These are phyloP conservation scores for Calycopis cecrops DNA, from an alignment of 1,140 invertebrate genomes.

Conservation along the genomic window DNA sequence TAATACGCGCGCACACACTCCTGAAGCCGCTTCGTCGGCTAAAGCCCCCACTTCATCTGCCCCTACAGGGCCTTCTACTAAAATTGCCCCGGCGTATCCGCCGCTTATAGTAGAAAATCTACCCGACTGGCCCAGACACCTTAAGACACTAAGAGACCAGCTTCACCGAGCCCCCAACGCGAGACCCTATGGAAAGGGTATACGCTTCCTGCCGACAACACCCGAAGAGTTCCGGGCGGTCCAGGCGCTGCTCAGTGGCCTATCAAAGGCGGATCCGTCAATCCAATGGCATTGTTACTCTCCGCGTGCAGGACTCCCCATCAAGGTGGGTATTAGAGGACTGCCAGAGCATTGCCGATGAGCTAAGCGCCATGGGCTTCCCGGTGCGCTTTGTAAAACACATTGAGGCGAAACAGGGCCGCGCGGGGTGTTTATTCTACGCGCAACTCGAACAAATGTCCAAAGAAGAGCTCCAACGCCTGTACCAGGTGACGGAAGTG, in stretches of 20 bases:
- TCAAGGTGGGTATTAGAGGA: constrained; percentile 25
- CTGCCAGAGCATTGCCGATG: constrained; percentile 11
- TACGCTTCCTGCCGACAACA: constrained; percentile 7
- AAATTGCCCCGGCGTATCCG: too few species aligned
- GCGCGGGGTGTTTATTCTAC: neutral
- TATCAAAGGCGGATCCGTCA: neutral
- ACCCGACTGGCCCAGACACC: too few species aligned
- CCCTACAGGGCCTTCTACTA: too few species aligned
- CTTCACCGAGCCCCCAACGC: constrained; percentile 6
- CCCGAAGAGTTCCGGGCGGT: constrained; percentile 9
- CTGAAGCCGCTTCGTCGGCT: too few species aligned
- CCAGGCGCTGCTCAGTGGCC: constrained; percentile 4
- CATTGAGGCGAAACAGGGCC: neutral
- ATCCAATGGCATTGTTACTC: constrained; percentile 17
- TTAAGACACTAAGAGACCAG: too few species aligned
- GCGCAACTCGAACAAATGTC: constrained; percentile 11
- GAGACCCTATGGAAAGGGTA: constrained; percentile 9
- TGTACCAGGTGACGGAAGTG: constrained; percentile 7
- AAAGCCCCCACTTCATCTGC: too few species aligned
- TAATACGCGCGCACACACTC: too few species aligned
- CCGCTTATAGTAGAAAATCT: too few species aligned
- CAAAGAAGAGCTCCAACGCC: constrained; percentile 1
- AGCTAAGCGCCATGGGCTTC: too few species aligned
- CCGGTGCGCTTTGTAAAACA: constrained; percentile 7
- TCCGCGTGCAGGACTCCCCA: constrained; percentile 11